Evolutionary conservation across 2,888 invertebrate genomes (phyloP).

Genomic region (Hipparchia semele): DNA sequence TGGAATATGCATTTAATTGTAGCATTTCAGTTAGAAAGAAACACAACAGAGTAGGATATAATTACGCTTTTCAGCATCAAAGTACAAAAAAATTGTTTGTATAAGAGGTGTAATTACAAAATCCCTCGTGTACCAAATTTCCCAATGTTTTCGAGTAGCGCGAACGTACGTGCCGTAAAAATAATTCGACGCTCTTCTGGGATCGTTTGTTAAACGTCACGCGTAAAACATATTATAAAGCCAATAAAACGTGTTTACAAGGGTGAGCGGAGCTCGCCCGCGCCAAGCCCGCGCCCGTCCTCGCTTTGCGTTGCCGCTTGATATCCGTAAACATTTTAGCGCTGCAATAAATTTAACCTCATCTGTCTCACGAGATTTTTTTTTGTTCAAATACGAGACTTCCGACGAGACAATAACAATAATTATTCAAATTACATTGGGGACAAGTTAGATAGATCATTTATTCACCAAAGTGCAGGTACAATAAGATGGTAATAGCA

Average conservation of each 20-base stretch:
- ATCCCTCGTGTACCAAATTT: constrained; percentile 74
- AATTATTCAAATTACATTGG: neutral
- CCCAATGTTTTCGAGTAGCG: constrained; percentile 69
- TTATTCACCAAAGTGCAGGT: too few species aligned
- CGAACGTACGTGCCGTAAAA: constrained; percentile 79
- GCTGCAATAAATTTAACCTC: constrained; percentile 82
- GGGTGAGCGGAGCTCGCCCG: constrained; percentile 76
- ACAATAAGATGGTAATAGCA: too few species aligned
- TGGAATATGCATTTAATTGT: too few species aligned
- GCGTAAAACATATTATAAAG: constrained; percentile 84
- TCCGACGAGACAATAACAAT: neutral
- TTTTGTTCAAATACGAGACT: constrained; percentile 1
- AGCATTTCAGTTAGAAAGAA: too few species aligned
- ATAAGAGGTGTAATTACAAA: constrained; percentile 76
- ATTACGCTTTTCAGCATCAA: constrained; percentile 53
- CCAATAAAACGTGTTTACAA: constrained; percentile 84
- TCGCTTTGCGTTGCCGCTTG: constrained; percentile 65
- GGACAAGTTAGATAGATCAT: too few species aligned
- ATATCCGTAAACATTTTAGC: constrained; percentile 83
- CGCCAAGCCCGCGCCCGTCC: constrained; percentile 49
- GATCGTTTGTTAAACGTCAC: constrained; percentile 84
- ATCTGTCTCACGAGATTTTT: constrained; percentile 70
- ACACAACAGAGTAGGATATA: constrained; percentile 40
- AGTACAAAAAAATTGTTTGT: constrained; percentile 67
- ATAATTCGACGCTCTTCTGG: constrained; percentile 79